phyloP scores from a whole-genome alignment of 2,797 vertebrate species.

The Tenualosa thibaudeaui region DNA sequence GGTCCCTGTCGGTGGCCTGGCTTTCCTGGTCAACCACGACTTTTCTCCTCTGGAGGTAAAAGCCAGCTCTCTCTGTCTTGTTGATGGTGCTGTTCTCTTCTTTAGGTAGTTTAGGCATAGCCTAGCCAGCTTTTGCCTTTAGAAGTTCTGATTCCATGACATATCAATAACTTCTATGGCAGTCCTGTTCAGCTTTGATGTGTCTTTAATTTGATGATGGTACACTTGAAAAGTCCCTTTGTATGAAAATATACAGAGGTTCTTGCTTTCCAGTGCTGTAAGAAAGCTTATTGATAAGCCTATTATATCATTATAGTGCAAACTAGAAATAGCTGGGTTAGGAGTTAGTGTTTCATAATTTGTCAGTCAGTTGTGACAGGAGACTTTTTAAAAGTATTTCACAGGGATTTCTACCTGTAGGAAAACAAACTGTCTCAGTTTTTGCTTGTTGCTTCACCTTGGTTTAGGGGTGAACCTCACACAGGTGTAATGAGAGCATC shows the following conservation, averaged over 20 bases:
- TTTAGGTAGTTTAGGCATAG: neutral
- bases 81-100: neutral
- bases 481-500: neutral
- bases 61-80: neutral
- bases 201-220: neutral
- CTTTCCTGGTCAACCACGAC: constrained; percentile 95
- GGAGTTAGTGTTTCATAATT: too few relatives aligned
- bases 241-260: neutral
- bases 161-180: neutral
- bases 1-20: constrained; percentile 90
- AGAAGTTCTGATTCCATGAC: neutral
- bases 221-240: neutral
- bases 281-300: too few relatives aligned
- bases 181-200: neutral
- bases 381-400: neutral
- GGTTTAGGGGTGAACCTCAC: neutral
- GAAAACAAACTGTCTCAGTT: neutral
- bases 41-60: constrained; percentile 91
- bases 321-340: too few relatives aligned
- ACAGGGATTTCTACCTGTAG: neutral
- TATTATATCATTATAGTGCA: too few relatives aligned
- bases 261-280: neutral
- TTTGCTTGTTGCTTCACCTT: neutral
- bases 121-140: too few relatives aligned
- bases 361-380: too few relatives aligned